A percentile compares a stretch with the other conserved stretches of the same genome.
phyloP scores from a whole-genome alignment of 2,888 invertebrate species.

The Andrena praecox region DNA sequence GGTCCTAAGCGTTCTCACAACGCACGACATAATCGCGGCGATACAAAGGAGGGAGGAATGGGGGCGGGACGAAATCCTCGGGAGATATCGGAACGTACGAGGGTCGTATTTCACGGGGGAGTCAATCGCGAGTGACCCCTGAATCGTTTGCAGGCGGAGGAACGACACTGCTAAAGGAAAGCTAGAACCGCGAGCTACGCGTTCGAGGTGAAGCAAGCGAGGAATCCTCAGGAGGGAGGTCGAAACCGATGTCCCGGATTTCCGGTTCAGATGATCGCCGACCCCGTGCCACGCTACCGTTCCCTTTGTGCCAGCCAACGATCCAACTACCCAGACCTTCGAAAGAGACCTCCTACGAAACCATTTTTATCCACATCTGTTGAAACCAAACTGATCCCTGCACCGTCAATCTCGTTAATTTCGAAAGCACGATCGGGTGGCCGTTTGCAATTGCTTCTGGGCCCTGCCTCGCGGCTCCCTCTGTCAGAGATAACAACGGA shows the following conservation, averaged over 20 bases:
- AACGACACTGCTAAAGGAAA: conserved; percentile 20
- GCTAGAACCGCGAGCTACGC: background rate
- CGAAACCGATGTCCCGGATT: conserved; percentile 59
- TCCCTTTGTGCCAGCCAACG: background rate
- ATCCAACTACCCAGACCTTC: background rate
- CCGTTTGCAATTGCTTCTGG: background rate
- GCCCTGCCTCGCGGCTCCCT: background rate
- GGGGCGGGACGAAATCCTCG: background rate
- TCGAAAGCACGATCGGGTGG: background rate
- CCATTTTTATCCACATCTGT: background rate
- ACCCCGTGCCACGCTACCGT: background rate
- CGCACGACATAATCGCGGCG: background rate
- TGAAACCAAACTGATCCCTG: background rate
- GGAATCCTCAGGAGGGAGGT: conserved; percentile 43
- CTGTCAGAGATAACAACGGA: background rate
- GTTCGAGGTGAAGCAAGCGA: background rate
- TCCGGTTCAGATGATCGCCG: conserved; percentile 22
- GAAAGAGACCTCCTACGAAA: background rate
- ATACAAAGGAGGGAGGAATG: conserved; percentile 10
- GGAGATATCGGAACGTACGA: background rate
- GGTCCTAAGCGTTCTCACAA: background rate
- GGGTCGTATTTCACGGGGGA: conserved; percentile 32
- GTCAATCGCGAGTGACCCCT: conserved; percentile 42
- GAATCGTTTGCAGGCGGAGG: conserved; percentile 50
- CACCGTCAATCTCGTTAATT: conserved; percentile 4